Base-by-base conservation (phyloP, 2,113 vertebrate species). In the Tretioscincus oriximinensis region DNA sequence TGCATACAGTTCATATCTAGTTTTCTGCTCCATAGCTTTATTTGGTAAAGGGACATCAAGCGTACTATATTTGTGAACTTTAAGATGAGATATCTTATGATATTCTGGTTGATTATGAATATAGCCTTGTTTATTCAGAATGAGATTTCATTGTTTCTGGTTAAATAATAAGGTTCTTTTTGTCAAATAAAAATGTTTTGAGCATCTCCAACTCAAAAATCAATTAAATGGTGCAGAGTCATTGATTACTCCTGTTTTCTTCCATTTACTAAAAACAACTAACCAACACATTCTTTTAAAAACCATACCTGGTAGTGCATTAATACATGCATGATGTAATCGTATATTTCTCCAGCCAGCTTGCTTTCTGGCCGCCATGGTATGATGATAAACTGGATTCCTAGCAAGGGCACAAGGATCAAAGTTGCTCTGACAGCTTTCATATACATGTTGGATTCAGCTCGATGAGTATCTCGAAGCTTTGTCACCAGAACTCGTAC, bases 401-500 rank as follows among this genome's bases (percentile, higher is more conserved):
- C 98, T 77, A 99, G 93, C 81, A 99, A 95, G 58, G 98, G 98
- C 90, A 99, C 97, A 54, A 99, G 95, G 89, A 99, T 96, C 83
- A 99, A 92, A 8, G 98, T 98, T 88, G 98, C 98, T 89, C 97
- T 95, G 85, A 99, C 98, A 1, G 98, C 98, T 92, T 99, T 99
- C 98, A 99, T 98, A 81, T 99, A 99, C 97, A 99, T 97, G 92
- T 97, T 96, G 60, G 97, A 96, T 86, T 99, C 98, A 0, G 96
- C 96, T 21, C 97, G 95, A 83, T 98, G 98, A 0, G 96, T 97
- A 64, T 99, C 95, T 85, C 96, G 94, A 67, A 99, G 89, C 87
- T 99, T 99, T 76, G 96, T 98, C 88, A 99, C 97, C 73, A 99
- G 90, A 80, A 99, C 98, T 29, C 98, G 95, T 49, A 99, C 97